Base-by-base conservation (phyloP, 2,888 invertebrate genomes). In the Drosophila atripex region DNA sequence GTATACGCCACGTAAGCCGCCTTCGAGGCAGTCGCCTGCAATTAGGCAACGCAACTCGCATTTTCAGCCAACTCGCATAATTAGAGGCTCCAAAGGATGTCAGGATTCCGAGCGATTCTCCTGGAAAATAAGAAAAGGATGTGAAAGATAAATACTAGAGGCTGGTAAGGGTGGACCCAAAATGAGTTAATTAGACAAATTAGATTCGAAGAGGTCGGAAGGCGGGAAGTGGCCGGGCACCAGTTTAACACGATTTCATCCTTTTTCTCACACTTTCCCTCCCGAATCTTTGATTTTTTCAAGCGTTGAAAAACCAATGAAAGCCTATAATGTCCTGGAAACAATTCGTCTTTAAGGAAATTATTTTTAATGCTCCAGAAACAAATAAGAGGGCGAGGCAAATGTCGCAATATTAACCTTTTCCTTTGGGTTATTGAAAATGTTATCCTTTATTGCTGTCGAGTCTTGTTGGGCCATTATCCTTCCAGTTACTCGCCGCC, bases 141-240 rank as follows among this genome's bases (percentile, higher is more conserved):
- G 39, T 1, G 1, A 23, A 32, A 60, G 12, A 2, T 11, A n/a
- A 32, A 49, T 8, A 7, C 23, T 12, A 32, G 3, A 16, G 30
- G 21, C 7, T n/a, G n/a, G 23, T 9, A 11, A 23, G 14, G 12
- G 21, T 43, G 9, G 46, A 25, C 41, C 32, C 43, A 25, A 47
- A 57, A 58, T 74, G 57, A 73, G 54, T 74, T 74, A 74, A 73
- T 73, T 69, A 73, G 61, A 46, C 25, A 35, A 73, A 72, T 51
- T 55, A 25, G 18, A 38, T 70, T 39, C 30, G 28, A 4, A 32
- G 18, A 5, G 46, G 21, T 35, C 6, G 39, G 16, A n/a, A 39
- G 9, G 21, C 7, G 32, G 4, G 32, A 30, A 21, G 12, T 7
- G 9, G 11, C 8, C 7, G 11, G 21, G 41, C n/a, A 8, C 21